A percentile compares a stretch with the other conserved stretches of the same genome.
These are phyloP conservation scores for Drosophila setifemur DNA, from an alignment of 1,140 invertebrate species.

Conservation along the genomic window DNA sequence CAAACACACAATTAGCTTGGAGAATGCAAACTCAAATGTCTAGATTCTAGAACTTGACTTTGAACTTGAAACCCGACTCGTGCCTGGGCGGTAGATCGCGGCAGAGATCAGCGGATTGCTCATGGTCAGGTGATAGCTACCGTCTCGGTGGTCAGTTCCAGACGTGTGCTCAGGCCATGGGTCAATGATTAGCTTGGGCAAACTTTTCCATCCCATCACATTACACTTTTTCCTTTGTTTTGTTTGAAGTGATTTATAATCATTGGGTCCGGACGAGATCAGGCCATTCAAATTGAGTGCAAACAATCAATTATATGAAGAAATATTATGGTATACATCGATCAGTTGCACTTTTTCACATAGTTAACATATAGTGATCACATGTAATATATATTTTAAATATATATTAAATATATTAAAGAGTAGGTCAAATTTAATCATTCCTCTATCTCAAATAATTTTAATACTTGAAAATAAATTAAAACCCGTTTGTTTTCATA, in stretches of 20 bases:
- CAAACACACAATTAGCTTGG: background rate
- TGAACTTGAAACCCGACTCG: conserved; percentile 37
- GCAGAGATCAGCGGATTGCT: background rate
- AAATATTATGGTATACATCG: background rate
- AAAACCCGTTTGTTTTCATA: background rate
- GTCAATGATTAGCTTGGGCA: conserved; percentile 13
- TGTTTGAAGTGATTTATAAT: conserved; percentile 7
- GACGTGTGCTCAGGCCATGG: conserved; percentile 21
- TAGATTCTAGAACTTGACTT: conserved; percentile 24
- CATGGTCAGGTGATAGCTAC: conserved; percentile 24
- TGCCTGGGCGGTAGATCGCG: conserved; percentile 5
- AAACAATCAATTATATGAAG: background rate
- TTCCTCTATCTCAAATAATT: too few relatives aligned
- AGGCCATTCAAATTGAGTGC: background rate
- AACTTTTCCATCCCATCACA: conserved; percentile 36
- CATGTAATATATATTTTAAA: too few relatives aligned
- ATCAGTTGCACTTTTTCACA: too few relatives aligned
- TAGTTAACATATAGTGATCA: too few relatives aligned
- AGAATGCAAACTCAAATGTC: conserved; percentile 1
- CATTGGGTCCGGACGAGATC: background rate
- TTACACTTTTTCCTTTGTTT: conserved; percentile 12
- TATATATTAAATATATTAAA: too few relatives aligned
- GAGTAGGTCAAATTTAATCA: too few relatives aligned
- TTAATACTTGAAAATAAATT: too few relatives aligned
- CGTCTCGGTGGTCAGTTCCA: background rate